Conservation (phyloP, 2,888 invertebrate genomes). For the Trilocha varians region DNA sequence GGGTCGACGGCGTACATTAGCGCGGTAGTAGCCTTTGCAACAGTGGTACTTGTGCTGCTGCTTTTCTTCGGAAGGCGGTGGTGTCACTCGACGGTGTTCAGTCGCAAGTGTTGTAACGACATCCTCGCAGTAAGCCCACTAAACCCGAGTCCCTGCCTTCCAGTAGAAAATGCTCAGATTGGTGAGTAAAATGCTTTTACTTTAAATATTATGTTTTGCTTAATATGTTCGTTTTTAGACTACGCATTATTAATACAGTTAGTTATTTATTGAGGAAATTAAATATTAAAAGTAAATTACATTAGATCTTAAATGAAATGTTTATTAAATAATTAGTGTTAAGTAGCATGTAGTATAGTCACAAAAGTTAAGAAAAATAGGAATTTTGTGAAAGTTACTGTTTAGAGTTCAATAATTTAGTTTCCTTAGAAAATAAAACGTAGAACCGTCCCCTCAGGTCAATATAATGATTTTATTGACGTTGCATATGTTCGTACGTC, state of each 20-base stretch:
- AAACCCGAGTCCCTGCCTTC: slow-evolving; percentile 42
- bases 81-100: slow-evolving; percentile 55
- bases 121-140: slow-evolving; percentile 58
- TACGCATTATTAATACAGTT: too few relatives aligned
- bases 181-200: slow-evolving; percentile 31
- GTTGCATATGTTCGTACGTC: slow-evolving; percentile 46
- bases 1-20: slow-evolving; percentile 93
- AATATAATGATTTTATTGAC: slow-evolving; percentile 29
- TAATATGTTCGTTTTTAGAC: too few relatives aligned
- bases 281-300: too few relatives aligned
- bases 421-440: neutral
- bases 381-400: too few relatives aligned
- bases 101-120: slow-evolving; percentile 56
- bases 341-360: too few relatives aligned
- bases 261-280: too few relatives aligned
- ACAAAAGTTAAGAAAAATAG: too few relatives aligned
- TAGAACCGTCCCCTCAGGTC: neutral
- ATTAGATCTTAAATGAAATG: too few relatives aligned
- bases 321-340: too few relatives aligned
- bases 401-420: too few relatives aligned
- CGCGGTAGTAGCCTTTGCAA: slow-evolving; percentile 88
- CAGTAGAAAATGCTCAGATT: slow-evolving; percentile 58
- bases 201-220: too few relatives aligned
- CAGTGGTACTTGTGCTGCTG: slow-evolving; percentile 86
- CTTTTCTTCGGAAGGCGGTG: slow-evolving; percentile 89